Evolutionary conservation across 2,113 vertebrate genomes (phyloP).

Genomic region (Alectura lathami): DNA sequence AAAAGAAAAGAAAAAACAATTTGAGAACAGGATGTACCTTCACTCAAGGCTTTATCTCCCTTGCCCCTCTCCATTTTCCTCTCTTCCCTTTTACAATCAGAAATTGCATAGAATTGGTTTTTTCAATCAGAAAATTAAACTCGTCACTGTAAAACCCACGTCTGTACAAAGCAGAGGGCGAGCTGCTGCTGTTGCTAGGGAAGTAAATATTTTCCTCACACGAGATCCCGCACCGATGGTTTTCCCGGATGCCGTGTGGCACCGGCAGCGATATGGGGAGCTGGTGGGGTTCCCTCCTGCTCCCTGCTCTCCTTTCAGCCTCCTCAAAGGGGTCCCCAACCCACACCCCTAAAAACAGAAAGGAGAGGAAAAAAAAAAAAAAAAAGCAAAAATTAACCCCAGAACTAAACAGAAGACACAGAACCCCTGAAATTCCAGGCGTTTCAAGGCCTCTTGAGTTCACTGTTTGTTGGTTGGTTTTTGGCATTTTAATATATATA

Average conservation of each 20-base stretch:
- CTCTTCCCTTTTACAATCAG: constrained; percentile 69
- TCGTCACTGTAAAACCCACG: constrained; percentile 30
- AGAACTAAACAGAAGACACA: constrained; percentile 42
- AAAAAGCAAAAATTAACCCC: constrained; percentile 7
- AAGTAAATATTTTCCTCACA: constrained; percentile 34
- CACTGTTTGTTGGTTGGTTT: constrained; percentile 41
- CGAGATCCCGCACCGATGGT: neutral
- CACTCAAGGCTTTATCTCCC: constrained; percentile 58
- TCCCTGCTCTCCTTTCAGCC: neutral
- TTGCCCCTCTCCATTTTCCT: constrained; percentile 29
- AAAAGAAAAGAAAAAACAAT: constrained; percentile 65
- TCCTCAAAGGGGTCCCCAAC: neutral
- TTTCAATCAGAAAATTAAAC: constrained; percentile 74
- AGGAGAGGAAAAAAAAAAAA: neutral
- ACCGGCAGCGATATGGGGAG: neutral
- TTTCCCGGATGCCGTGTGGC: neutral
- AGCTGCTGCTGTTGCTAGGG: constrained; percentile 34
- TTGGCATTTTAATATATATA: constrained; percentile 60
- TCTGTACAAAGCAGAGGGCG: constrained; percentile 20
- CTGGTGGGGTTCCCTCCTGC: neutral
- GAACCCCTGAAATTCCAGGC: constrained; percentile 58
- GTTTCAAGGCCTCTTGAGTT: constrained; percentile 68
- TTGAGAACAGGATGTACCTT: constrained; percentile 66
- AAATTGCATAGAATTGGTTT: constrained; percentile 83
- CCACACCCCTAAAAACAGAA: neutral